Base-by-base conservation (phyloP, 2,888 invertebrate genomes). In the Ellobium chinense region DNA sequence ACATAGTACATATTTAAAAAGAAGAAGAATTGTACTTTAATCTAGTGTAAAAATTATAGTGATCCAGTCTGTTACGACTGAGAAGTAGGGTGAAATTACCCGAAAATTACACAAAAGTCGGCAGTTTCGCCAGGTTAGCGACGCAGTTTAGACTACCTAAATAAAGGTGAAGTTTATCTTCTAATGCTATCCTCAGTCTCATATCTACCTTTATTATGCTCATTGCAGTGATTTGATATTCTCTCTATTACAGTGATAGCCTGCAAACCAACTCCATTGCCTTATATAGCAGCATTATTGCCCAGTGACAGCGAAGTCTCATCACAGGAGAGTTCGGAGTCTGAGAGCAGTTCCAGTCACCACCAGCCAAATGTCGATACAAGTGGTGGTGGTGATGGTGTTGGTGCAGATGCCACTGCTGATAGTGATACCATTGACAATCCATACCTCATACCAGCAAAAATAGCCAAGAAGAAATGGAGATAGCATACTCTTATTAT, bases 251-350 rank as follows among this genome's bases (percentile, higher is more conserved):
- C 94, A 97, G 97, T 99, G 88, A 98, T 98, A 90, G 96, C 97
- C 1, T 96, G 96, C 90, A 97, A 97, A 91, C 96, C 97, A 0
- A 95, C 95, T 84, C 90, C 94, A 0, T 96, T 97, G 7, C 95
- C 97, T 1, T 98, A 98, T 91, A 92, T 97, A 62, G 95, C 96
- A 82, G 97, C 98, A 3, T 94, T 98, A 36, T 93, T 98, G 88
- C 98, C 98, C 0, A 97, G 97, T 87, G 98, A 99, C 94, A 98
- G 98, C 94, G 96, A 98, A 56, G 97, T 98, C 92, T 98, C 98
- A 91, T 89, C 91, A 60, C 97, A 97, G 91, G 97, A 97, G 7
- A 85, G 82, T 14, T 85, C 86, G 21, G 78, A 86, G 4, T 83
- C 87, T 80, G 86, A 83, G 36, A 73, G 70, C 76, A 85, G 83